phyloP scores from a whole-genome alignment of 2,888 invertebrate genomes.

The Thysanoteuthis rhombus region DNA sequence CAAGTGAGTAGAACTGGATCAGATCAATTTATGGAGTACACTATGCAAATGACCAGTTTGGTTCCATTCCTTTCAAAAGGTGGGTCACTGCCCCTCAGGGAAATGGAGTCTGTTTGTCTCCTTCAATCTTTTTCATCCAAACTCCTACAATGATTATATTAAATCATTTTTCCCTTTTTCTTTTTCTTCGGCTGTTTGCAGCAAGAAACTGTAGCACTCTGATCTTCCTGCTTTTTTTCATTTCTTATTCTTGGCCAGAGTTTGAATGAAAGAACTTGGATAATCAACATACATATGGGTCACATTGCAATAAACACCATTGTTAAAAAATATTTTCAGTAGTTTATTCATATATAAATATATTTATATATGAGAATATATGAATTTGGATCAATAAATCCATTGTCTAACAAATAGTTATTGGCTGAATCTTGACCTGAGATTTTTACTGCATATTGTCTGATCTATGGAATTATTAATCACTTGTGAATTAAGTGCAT shows the following conservation, averaged over 20 bases:
- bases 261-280: not conserved
- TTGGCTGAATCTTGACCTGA: too few species aligned
- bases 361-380: not conserved
- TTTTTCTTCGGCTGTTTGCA: not conserved
- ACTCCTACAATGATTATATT: not conserved
- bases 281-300: not conserved
- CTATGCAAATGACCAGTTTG: not conserved
- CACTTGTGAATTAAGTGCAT: too few species aligned
- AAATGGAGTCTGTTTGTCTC: not conserved
- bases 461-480: too few species aligned
- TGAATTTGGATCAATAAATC: too few species aligned
- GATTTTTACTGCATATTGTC: too few species aligned
- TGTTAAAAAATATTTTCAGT: not conserved
- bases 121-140: constrained; percentile 1
- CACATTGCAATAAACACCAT: not conserved
- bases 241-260: not conserved
- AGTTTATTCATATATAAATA: not conserved
- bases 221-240: not conserved
- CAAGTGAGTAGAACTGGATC: not conserved
- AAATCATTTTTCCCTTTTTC: not conserved
- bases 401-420: too few species aligned
- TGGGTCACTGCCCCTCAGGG: not conserved
- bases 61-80: not conserved
- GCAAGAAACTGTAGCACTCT: not conserved
- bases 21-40: not conserved